Evolutionary conservation across 1,140 invertebrate genomes (phyloP), one percentile per base, ranked within the genome.

Genomic region (Platyura marginata): DNA sequence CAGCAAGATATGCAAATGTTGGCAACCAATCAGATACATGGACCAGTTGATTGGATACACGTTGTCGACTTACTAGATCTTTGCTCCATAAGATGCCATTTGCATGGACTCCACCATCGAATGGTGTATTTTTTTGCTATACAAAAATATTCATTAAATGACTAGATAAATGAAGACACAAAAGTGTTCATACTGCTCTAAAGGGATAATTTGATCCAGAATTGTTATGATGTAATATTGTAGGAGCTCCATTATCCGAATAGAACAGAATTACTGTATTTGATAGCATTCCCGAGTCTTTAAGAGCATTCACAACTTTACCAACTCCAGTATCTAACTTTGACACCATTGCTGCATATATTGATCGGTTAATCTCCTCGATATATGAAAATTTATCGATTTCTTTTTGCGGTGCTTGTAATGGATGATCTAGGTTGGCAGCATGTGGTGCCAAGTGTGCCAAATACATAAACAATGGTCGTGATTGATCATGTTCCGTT

Each of bases 291-390:
- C 65, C 59, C 40, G 67, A 71, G 10, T 69, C 60, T 21, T 71
- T 55, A 15, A 93, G 60, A 3, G 82, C 74, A 20, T 67, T 52
- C 15, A 78, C 68, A 4, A 93, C 74, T 23, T 72, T 64, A 0
- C 87, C 86, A 1, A 94, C 74, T 94, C 90, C 22, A 93, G 56
- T 53, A 79, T 81, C 13, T 81, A 77, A 1, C 91, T 79, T 81
- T n/a, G 82, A 77, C 1, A 91, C 69, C 81, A 92, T 89, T 2
- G 78, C 87, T 86, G 85, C 85, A 65, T 83, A 90, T 36, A 74
- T 72, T 54, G 81, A 66, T 44, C 88, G 64, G 40, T 79, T 67
- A 6, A 69, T 65, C 54, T 88, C 74, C 39, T 73, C 59, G 13
- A 94, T 87, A 48, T 89, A 72, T 0, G 63, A 48, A 62, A 88